These are phyloP conservation scores for Hybognathus amarus DNA, from an alignment of 2,797 vertebrate species.

Conservation along the genomic window DNA sequence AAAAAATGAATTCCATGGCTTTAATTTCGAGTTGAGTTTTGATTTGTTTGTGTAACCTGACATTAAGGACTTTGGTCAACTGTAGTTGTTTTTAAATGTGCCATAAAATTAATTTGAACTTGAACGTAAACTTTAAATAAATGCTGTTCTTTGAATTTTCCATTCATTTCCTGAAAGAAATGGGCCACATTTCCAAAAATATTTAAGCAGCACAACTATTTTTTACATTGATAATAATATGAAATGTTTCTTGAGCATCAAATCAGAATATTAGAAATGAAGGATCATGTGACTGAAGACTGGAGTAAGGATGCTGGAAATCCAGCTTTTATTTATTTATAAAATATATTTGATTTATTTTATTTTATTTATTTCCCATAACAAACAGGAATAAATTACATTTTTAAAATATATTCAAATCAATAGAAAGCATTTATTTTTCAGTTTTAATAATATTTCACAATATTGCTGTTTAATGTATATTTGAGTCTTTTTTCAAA, in stretches of 20 bases:
- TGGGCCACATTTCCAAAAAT: neutral
- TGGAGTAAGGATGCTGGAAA: neutral
- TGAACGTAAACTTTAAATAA: neutral
- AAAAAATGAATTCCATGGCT: no score
- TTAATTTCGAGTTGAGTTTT: no score
- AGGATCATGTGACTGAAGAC: neutral
- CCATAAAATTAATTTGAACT: no score
- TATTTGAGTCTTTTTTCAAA: neutral
- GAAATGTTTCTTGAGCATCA: neutral
- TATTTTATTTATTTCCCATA: no score
- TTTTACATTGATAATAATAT: neutral
- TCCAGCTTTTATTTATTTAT: no score
- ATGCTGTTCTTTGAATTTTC: neutral
- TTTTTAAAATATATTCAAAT: neutral
- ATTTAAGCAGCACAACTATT: neutral
- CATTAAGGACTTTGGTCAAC: no score
- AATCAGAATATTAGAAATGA: neutral
- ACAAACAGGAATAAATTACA: neutral
- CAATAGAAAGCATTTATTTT: neutral
- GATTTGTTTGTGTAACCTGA: no score
- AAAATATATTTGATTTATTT: no score
- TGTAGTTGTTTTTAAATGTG: no score
- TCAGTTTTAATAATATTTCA: neutral
- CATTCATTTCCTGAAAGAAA: neutral
- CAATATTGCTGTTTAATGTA: neutral